Conservation (phyloP, 2,113 vertebrate genomes). For the Motacilla alba region DNA sequence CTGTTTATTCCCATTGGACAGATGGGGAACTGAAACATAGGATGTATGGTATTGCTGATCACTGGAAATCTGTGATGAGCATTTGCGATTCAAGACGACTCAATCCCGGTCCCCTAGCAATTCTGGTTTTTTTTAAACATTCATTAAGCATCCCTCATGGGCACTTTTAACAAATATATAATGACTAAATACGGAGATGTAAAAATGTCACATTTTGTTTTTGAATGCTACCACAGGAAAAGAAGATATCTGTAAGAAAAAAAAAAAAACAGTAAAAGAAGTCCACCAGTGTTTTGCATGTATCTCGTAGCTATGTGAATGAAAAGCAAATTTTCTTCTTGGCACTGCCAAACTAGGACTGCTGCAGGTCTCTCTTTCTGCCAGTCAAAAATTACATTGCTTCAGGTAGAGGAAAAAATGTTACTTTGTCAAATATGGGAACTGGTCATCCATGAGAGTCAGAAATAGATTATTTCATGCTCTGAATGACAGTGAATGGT, state of each 20-base stretch:
- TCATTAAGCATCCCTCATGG: not conserved
- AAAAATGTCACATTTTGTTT: not conserved
- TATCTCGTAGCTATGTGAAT: not conserved
- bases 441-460: not conserved
- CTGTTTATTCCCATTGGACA: not conserved
- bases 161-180: not conserved
- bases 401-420: constrained; percentile 9
- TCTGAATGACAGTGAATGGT: not conserved
- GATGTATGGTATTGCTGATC: not conserved
- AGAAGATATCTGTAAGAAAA: not conserved
- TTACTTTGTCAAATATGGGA: not conserved
- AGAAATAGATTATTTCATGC: constrained; percentile 14
- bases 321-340: not conserved
- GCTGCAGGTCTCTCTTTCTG: not conserved
- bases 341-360: not conserved
- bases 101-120: not conserved
- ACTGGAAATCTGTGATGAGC: not conserved
- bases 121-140: rapidly evolving
- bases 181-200: not conserved
- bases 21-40: not conserved
- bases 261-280: not conserved
- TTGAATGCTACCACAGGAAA: not conserved
- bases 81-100: not conserved
- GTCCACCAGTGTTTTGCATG: not conserved
- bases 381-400: not conserved